Percentiles rank a stretch among this genome's conserved stretches.
phyloP scores from a whole-genome alignment of 2,797 vertebrate species.

The Acridotheres tristis region DNA sequence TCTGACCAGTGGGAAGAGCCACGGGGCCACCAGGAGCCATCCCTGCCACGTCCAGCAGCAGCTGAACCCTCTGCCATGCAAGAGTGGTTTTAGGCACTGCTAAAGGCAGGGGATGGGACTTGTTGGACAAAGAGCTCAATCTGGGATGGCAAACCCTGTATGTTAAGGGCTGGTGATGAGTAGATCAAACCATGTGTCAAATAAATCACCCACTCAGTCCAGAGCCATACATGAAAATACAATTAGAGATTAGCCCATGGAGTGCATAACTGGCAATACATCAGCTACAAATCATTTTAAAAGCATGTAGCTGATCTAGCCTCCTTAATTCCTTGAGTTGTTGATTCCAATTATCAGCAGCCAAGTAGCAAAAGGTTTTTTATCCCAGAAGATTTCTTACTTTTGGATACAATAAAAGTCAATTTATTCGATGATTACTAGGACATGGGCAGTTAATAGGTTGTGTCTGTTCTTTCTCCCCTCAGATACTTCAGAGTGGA shows the following conservation, averaged over 20 bases:
- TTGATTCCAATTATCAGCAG: slow-evolving; percentile 68
- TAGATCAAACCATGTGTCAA: slow-evolving; percentile 32
- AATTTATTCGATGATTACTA: slow-evolving; percentile 65
- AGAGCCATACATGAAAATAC: slow-evolving; percentile 67
- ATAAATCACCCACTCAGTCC: slow-evolving; percentile 61
- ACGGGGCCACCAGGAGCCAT: accelerated
- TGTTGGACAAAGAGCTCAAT: not conserved
- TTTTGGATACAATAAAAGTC: slow-evolving; percentile 69
- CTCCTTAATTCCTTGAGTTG: slow-evolving; percentile 59
- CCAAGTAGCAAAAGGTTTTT: slow-evolving; percentile 56
- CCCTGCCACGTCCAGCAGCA: not conserved
- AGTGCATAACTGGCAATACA: slow-evolving; percentile 53
- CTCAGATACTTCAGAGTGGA: slow-evolving; percentile 53
- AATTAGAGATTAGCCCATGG: slow-evolving; percentile 61
- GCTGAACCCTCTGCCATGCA: not conserved
- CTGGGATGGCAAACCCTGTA: not conserved
- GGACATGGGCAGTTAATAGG: slow-evolving; percentile 65
- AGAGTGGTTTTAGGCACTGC: not conserved
- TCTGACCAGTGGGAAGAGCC: not conserved
- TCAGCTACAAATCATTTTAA: slow-evolving; percentile 64
- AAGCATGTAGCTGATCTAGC: slow-evolving; percentile 59
- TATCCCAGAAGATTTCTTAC: slow-evolving; percentile 66
- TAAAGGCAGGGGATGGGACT: not conserved
- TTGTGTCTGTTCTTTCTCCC: slow-evolving; percentile 48
- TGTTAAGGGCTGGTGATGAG: not conserved